phyloP scores from a whole-genome alignment of 2,113 vertebrate genomes.

The Himantopus leucocephalus region DNA sequence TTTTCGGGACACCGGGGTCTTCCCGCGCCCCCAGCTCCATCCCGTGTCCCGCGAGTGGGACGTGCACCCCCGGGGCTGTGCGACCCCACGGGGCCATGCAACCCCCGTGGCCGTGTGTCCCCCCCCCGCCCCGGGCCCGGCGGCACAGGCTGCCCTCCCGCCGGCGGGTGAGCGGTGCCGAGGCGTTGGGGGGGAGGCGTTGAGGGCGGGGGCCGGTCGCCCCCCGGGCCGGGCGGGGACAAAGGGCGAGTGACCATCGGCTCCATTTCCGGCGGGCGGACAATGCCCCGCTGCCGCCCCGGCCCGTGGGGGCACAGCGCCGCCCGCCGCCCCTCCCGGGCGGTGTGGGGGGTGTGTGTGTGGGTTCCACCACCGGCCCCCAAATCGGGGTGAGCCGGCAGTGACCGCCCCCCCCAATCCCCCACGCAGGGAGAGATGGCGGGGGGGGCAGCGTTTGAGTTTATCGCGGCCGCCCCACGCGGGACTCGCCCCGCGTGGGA shows the following conservation, averaged over 20 bases:
- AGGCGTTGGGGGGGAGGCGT: not conserved
- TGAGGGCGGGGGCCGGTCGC: not conserved
- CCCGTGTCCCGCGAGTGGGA: not conserved
- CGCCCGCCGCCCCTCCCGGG: not conserved
- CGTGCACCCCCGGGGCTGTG: not conserved
- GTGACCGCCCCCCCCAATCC: too few species aligned
- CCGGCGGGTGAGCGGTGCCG: not conserved
- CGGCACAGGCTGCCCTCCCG: too few species aligned
- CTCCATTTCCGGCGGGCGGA: constrained; percentile 33
- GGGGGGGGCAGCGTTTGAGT: rapidly evolving
- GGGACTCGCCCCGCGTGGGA: not conserved
- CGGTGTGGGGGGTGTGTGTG: not conserved
- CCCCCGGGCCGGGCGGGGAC: constrained; percentile 9
- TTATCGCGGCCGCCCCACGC: not conserved
- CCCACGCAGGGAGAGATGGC: not conserved
- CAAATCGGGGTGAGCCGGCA: rapidly evolving
- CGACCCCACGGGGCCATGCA: not conserved
- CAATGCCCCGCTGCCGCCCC: not conserved
- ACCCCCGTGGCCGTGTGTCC: too few species aligned
- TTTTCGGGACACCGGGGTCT: not conserved
- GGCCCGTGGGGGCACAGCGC: constrained; percentile 21
- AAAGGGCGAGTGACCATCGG: constrained; percentile 49
- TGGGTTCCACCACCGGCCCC: not conserved
- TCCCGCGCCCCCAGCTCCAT: not conserved
- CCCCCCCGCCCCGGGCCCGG: too few species aligned